Conservation (phyloP, 2,113 vertebrate species). For the Xenopus laevis region DNA sequence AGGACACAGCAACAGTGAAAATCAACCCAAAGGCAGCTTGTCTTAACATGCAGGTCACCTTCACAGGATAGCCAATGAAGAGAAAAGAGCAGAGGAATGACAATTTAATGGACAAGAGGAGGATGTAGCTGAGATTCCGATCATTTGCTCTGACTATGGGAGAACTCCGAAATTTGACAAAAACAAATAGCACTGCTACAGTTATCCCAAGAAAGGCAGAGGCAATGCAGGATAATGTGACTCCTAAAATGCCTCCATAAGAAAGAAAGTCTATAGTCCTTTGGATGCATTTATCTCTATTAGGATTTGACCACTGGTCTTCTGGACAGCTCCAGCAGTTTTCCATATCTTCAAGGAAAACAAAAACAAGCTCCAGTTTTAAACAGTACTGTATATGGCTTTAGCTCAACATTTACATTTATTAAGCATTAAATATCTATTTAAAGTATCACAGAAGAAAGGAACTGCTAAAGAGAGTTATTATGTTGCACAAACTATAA, state of each 20-base stretch:
- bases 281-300: not conserved
- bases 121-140: constrained; percentile 50
- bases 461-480: too few relatives aligned
- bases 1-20: constrained; percentile 5
- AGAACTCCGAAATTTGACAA: constrained; percentile 45
- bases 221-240: constrained; percentile 34
- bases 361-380: too few relatives aligned
- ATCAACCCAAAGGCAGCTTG: not conserved
- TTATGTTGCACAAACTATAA: too few relatives aligned
- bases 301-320: not conserved
- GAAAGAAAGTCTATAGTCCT: not conserved
- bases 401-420: too few relatives aligned
- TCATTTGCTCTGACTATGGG: constrained; percentile 48
- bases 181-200: constrained; percentile 48
- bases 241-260: constrained; percentile 57
- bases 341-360: not conserved
- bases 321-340: not conserved
- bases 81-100: constrained; percentile 48
- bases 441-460: too few relatives aligned
- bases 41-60: constrained; percentile 8
- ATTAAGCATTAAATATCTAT: too few relatives aligned
- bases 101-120: constrained; percentile 51
- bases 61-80: constrained; percentile 27
- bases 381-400: too few relatives aligned
- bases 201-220: constrained; percentile 53